Evolutionary conservation across 2,888 invertebrate species (phyloP).

Genomic region (Plebejus melissa): DNA sequence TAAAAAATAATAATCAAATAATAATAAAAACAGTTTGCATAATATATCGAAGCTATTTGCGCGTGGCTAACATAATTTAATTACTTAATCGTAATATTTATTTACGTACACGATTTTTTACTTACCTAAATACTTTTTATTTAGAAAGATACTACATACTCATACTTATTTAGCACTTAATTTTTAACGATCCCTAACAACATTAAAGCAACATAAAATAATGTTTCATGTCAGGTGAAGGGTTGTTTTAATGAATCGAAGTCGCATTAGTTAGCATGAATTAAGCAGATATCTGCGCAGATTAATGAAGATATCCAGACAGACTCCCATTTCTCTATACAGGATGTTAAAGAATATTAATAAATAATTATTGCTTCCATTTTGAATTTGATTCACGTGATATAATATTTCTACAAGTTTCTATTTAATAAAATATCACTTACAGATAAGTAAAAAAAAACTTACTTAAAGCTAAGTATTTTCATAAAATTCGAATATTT

Average conservation of each 20-base stretch:
- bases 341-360: constrained; percentile 39
- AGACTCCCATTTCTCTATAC: constrained; percentile 40
- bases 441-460: no score
- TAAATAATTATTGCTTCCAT: not conserved
- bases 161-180: not conserved
- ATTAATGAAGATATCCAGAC: constrained; percentile 61
- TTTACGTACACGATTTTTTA: no score
- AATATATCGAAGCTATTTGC: not conserved
- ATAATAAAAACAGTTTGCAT: no score
- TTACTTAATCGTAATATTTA: no score
- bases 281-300: constrained; percentile 58
- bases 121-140: no score
- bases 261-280: constrained; percentile 69
- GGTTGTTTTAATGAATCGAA: constrained; percentile 54
- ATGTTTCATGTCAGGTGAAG: constrained; percentile 41
- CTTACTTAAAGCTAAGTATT: no score
- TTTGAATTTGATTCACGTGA: not conserved
- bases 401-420: no score
- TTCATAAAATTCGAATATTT: no score
- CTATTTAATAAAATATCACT: no score
- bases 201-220: constrained; percentile 5
- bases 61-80: no score
- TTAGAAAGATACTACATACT: not conserved
- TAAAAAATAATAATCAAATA: no score
- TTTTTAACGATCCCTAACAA: not conserved